Conservation (phyloP, 2,797 vertebrate genomes). For the Falco rusticolus region DNA sequence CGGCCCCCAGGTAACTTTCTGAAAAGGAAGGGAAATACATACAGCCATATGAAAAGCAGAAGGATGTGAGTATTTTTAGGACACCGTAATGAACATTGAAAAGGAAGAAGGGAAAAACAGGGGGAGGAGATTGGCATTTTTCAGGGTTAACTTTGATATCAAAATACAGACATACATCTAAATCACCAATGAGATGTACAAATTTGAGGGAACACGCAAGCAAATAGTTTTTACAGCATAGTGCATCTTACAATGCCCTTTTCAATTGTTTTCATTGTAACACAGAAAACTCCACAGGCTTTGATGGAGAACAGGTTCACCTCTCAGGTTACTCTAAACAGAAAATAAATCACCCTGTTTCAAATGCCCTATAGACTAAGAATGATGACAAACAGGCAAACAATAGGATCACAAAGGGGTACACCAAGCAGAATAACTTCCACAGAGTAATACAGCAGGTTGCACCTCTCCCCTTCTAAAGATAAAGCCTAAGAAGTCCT, state of each 20-base stretch:
- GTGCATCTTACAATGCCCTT: background rate
- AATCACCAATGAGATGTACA: background rate
- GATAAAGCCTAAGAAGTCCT: background rate
- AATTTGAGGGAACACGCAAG: background rate
- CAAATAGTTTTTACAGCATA: fast-evolving
- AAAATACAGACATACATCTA: background rate
- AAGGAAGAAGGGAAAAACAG: background rate
- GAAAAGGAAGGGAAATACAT: background rate
- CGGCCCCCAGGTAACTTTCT: background rate
- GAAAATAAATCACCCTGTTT: background rate
- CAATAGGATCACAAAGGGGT: background rate
- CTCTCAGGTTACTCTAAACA: background rate
- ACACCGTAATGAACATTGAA: background rate
- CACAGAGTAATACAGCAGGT: background rate
- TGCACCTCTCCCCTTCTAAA: background rate
- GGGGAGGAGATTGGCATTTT: background rate
- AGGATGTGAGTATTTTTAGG: background rate
- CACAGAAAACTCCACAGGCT: background rate
- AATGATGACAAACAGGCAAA: background rate
- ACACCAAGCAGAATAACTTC: background rate
- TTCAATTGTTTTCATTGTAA: background rate
- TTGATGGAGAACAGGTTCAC: background rate
- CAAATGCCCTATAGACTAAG: background rate
- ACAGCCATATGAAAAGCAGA: background rate
- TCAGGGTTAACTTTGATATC: background rate